phyloP scores from a whole-genome alignment of 2,888 invertebrate species.

The Miltochrista miniata region DNA sequence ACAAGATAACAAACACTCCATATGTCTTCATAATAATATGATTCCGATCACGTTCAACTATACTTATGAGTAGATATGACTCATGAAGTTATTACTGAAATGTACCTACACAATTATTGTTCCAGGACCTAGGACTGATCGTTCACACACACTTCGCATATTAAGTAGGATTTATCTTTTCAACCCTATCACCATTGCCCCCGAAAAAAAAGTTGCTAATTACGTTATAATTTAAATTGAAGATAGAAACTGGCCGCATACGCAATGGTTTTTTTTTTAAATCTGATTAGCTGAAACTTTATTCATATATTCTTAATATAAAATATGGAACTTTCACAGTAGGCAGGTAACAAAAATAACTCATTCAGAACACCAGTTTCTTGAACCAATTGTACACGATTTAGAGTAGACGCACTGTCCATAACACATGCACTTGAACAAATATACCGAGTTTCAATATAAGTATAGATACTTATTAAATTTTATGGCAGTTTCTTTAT shows the following conservation, averaged over 20 bases:
- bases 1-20: conserved; percentile 43
- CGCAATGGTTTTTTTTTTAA: too few species aligned
- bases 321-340: too few species aligned
- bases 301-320: too few species aligned
- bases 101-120: conserved; percentile 16
- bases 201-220: neutral
- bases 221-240: conserved; percentile 23
- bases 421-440: conserved; percentile 55
- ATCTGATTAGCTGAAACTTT: too few species aligned
- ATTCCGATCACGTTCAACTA: conserved; percentile 35
- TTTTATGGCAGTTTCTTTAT: conserved; percentile 2
- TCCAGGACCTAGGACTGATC: conserved; percentile 3
- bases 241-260: too few species aligned
- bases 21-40: conserved; percentile 47
- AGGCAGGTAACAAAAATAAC: neutral
- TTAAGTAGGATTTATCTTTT: conserved; percentile 11
- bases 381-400: conserved; percentile 48
- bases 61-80: conserved; percentile 19
- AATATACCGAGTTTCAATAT: conserved; percentile 37
- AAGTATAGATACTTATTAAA: conserved; percentile 1
- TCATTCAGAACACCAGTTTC: conserved; percentile 28
- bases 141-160: conserved; percentile 15
- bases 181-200: conserved; percentile 2
- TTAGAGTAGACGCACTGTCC: conserved; percentile 34
- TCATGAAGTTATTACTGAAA: conserved; percentile 25